Evolutionary conservation across 2,888 invertebrate species (phyloP), one percentile per base, ranked within the genome.

Genomic region (Oscheius onirici): DNA sequence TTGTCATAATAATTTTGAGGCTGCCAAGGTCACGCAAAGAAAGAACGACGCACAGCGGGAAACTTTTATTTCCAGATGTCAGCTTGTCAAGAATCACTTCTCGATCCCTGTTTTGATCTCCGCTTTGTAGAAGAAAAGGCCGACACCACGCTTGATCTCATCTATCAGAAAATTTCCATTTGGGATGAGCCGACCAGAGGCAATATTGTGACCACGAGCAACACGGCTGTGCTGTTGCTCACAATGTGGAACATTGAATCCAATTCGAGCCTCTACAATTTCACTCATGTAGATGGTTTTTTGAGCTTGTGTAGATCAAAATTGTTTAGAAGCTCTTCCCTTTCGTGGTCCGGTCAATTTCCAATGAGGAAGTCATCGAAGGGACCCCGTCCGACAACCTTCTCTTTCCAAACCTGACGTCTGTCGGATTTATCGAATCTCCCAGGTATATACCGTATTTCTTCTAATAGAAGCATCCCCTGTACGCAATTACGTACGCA

Each of bases 51-150:
- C 44, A 60, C 43, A 43, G 41, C 41, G 41, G 60, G 60, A 10
- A 8, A 60, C 28, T 3, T 17, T 40, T 41, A 17, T 43, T 70
- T 73, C 28, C 67, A 79, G 78, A 71, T 79, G 58, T 68, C 77
- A 22, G 61, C 72, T 17, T 80, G 80, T 55, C 73, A 73, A 58
- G 73, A 76, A 22, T 74, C 58, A n/a, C 34, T 63, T 22, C 24
- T 63, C 28, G 69, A 77, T 40, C 72, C 80, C 5, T 80, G 80
- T 41, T 80, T 80, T 52, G 74, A 76, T 61, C 54, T 80, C 34
- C 60, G 65, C 22, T 70, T 80, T 17, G 66, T 80, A 26, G 80
- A 80, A 66, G 76, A 78, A 34, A 49, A 69, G 11, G 75, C 80
- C 40, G 80, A 80, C 52, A 71, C 44, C 26, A 54, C 68, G 40